Base-by-base conservation (phyloP, 2,888 invertebrate species). In the Phyllotreta striolata region DNA sequence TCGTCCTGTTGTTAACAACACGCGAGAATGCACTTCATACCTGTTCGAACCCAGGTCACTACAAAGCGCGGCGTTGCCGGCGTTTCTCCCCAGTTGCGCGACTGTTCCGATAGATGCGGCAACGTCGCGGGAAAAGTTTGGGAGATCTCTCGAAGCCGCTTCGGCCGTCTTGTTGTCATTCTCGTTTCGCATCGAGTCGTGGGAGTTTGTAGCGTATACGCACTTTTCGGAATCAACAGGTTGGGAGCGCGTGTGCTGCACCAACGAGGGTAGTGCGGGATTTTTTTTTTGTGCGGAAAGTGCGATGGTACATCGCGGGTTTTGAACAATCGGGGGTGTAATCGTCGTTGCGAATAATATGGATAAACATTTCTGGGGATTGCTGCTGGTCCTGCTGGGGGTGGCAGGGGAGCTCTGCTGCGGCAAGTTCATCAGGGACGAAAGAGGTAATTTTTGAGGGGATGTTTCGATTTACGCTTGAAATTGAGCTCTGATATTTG, bases 151-250 rank as follows among this genome's bases (percentile, higher is more conserved):
- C 24, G 24, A 24, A 24, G 24, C 24, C n/a, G n/a, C n/a, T n/a
- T n/a, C n/a, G n/a, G n/a, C n/a, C n/a, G n/a, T n/a, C 24, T 24
- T 24, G 2, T 24, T 24, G 24, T 24, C 24, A 24, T 66, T 70
- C 66, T 69, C 72, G 72, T 70, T 72, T 67, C 65, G 55, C 49
- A 60, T 55, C 62, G 65, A 73, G 73, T 67, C 65, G 70, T 68
- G 65, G 69, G 68, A 69, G 70, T 24, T 24, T 24, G 43, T 44
- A 60, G 64, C 54, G 64, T 43, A 49, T 44, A 68, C 65, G 63
- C 55, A 43, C 55, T 63, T 47, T 58, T 64, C 38, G n/a, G 57
- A 51, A 63, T 66, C 73, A 72, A 73, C 73, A 73, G 71, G 72
- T 72, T 68, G 71, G 64, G 66, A n/a, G 46, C 35, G 72, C 55